Evolutionary conservation across 2,113 vertebrate genomes (phyloP).

Genomic region (Percopsis transmontana): DNA sequence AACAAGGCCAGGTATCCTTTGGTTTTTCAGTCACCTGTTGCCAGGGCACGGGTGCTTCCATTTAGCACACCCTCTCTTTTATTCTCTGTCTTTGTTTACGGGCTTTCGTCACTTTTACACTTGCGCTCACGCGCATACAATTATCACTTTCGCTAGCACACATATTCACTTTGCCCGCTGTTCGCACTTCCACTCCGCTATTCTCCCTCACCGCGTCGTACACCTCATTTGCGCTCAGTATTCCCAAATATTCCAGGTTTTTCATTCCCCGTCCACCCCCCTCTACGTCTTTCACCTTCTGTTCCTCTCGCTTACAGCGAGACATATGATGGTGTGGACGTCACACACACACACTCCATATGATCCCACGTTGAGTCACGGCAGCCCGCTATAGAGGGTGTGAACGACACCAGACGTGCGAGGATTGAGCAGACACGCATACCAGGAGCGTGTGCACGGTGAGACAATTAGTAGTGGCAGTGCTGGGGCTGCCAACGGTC

Average conservation of each 20-base stretch:
- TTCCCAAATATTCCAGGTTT: not conserved
- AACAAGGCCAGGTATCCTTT: not conserved
- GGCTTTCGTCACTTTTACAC: not conserved
- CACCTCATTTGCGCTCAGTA: not conserved
- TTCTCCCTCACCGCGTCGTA: not conserved
- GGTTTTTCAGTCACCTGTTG: not conserved
- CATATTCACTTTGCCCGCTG: not conserved
- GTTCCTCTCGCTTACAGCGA: not conserved
- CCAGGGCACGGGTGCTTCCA: too few species aligned
- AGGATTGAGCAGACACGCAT: constrained; percentile 4
- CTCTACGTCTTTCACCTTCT: not conserved
- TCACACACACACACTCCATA: not conserved
- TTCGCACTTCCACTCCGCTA: not conserved
- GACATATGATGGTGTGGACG: not conserved
- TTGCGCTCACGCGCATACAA: not conserved
- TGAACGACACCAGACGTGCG: constrained; percentile 13
- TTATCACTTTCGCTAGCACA: not conserved
- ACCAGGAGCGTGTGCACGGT: constrained; percentile 14
- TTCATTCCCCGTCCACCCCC: not conserved
- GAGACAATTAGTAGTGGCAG: constrained; percentile 58
- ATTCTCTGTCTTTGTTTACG: not conserved
- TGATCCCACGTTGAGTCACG: not conserved
- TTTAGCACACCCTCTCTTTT: not conserved
- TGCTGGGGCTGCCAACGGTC: constrained; percentile 45
- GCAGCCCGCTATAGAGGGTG: constrained; percentile 12